Evolutionary conservation across 2,797 vertebrate genomes (phyloP), one percentile per base, ranked within the genome.

Genomic region (Coccyzus lansbergi): DNA sequence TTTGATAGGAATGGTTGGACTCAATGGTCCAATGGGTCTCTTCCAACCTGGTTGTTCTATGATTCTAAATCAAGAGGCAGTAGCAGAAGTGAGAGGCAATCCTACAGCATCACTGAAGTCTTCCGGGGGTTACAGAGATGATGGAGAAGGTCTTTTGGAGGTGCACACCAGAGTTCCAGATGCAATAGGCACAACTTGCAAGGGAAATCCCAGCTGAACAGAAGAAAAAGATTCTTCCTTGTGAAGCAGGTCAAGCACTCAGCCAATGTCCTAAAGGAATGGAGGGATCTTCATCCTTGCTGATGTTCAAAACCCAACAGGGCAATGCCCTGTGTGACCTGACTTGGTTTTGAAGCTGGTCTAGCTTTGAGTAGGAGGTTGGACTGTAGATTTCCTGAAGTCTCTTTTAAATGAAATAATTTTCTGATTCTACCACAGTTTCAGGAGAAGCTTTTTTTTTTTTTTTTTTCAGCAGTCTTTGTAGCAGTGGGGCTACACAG

Each of bases 201-300:
- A 29, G n/a, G 55, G 8, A 59, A 92, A n/a, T 4, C 10, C 33
- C 65, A 68, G 11, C 17, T 1, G 3, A 75, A 33, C 20, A n/a
- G 1, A 5, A 55, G 19, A 63, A 83, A 60, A 59, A 75, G 0
- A 6, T 22, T 58, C 34, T 74, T 80, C 9, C 15, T 34, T n/a
- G 4, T 2, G 22, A 62, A 31, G 2, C 58, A 83, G 44, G 42
- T 9, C 49, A 71, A 60, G 28, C 52, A 42, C 9, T 15, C 52
- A 56, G 36, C 19, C 76, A 68, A 53, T 0, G 0, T 22, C n/a
- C 34, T 14, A 12, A 17, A 53, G 31, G n/a, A 34, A 16, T 6
- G 21, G 34, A 17, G 15, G 4, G 34, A 24, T 26, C 42, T 44
- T 52, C 46, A 55, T 28, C 56, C 18, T 70, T 33, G 38, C 25